phyloP scores from a whole-genome alignment of 2,888 invertebrate genomes.

The Phytoseiulus persimilis region DNA sequence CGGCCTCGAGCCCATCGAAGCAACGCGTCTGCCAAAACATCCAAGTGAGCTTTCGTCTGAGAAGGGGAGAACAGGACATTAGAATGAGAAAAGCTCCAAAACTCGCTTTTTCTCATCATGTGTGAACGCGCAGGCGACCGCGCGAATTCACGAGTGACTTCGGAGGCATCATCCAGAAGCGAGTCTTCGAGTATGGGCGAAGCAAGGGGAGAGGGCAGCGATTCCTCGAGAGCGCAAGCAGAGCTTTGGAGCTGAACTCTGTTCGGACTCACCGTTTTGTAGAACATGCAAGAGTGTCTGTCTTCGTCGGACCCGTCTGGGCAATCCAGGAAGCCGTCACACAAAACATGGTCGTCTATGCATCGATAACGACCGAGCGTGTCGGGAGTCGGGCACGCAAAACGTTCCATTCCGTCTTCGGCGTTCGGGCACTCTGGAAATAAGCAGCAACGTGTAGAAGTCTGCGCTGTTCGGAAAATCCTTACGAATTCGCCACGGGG shows the following conservation, averaged over 20 bases:
- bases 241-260: neutral
- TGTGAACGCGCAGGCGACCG: too few relatives aligned
- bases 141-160: too few relatives aligned
- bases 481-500: too few relatives aligned
- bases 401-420: slow-evolving; percentile 85
- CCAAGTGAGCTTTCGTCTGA: slow-evolving; percentile 89
- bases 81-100: neutral
- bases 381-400: slow-evolving; percentile 85
- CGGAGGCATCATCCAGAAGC: too few relatives aligned
- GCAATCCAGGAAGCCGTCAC: slow-evolving; percentile 89
- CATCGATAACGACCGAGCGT: slow-evolving; percentile 82
- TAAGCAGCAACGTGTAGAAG: slow-evolving; percentile 11
- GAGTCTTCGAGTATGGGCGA: neutral
- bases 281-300: slow-evolving; percentile 87
- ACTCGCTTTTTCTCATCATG: too few relatives aligned
- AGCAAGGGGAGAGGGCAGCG: neutral
- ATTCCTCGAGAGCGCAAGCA: neutral
- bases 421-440: slow-evolving; percentile 81
- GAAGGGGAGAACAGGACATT: slow-evolving; percentile 49
- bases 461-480: too few relatives aligned
- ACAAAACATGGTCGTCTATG: slow-evolving; percentile 87
- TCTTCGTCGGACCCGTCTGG: slow-evolving; percentile 87
- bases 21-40: slow-evolving; percentile 84
- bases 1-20: slow-evolving; percentile 88
- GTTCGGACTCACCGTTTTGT: slow-evolving; percentile 68